Percentiles rank a stretch among this genome's conserved stretches.
Conservation (phyloP, 1,140 invertebrate species). For the Drosophila willistoni region DNA sequence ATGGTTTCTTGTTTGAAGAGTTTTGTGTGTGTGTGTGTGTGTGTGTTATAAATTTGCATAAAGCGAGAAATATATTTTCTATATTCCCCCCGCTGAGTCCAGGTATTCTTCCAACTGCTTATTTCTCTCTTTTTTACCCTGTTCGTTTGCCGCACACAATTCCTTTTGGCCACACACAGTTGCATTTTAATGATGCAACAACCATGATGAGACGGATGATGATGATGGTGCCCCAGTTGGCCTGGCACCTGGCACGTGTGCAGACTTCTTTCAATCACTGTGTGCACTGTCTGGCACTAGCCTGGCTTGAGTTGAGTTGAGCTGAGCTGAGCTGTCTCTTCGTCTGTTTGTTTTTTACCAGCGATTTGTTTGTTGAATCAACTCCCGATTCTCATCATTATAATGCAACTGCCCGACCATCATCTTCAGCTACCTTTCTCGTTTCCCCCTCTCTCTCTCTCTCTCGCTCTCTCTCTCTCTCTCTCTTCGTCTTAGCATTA, state of each 20-base stretch:
- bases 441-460: conserved; percentile 1
- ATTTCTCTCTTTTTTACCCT: conserved; percentile 50
- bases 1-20: conserved; percentile 3
- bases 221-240: conserved; percentile 16
- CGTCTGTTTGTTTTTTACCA: conserved; percentile 51
- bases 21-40: conserved; percentile 29
- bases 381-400: conserved; percentile 61
- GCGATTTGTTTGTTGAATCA: conserved; percentile 71
- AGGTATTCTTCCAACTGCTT: conserved; percentile 26
- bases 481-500: conserved; percentile 11
- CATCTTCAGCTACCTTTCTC: conserved; percentile 15
- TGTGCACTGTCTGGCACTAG: conserved; percentile 33
- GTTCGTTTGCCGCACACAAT: conserved; percentile 43
- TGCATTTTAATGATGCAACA: conserved; percentile 76
- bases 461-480: conserved; percentile 22
- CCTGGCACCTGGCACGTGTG: conserved; percentile 64
- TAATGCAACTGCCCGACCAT: conserved; percentile 42
- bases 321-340: conserved; percentile 31
- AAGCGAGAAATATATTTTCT: conserved; percentile 70
- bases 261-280: conserved; percentile 77
- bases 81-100: conserved; percentile 42
- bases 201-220: conserved; percentile 12
- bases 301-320: background rate
- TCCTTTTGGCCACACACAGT: conserved; percentile 73
- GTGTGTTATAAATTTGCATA: conserved; percentile 69